Conservation (phyloP, 2,888 invertebrate genomes). For the Hyles lineata region DNA sequence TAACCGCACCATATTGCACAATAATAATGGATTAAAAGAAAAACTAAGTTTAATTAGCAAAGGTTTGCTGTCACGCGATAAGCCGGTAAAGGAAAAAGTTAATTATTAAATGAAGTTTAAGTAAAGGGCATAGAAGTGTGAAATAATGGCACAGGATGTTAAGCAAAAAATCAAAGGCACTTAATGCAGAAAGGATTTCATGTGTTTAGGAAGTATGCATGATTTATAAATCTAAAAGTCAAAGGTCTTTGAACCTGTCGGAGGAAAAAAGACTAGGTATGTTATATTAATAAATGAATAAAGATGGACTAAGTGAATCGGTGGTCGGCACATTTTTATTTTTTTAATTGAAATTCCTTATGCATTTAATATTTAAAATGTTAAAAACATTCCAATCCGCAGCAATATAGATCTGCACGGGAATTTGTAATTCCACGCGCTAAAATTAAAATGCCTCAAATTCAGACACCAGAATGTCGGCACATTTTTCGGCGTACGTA, state of each 20-base stretch:
- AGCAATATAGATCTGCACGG: conserved; percentile 2
- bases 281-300: not conserved
- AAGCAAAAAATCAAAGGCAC: conserved; percentile 1
- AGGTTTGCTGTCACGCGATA: conserved; percentile 23
- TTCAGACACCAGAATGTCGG: not conserved
- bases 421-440: not conserved
- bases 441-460: not conserved
- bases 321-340: not conserved
- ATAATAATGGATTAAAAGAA: conserved; percentile 23
- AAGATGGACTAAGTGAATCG: not conserved
- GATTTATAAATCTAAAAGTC: not conserved
- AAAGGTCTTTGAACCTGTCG: not conserved
- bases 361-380: not conserved
- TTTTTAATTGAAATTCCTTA: not conserved
- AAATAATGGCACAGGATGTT: conserved; percentile 17
- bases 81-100: conserved; percentile 17
- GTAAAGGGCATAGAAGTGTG: not conserved
- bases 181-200: not conserved
- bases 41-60: conserved; percentile 24
- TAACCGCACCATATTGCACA: conserved; percentile 24
- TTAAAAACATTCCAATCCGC: not conserved
- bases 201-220: not conserved
- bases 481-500: not conserved
- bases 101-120: not conserved
- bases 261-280: not conserved